These are phyloP conservation scores for Colletes gigas DNA, from an alignment of 1,140 invertebrate genomes.

Conservation along the genomic window DNA sequence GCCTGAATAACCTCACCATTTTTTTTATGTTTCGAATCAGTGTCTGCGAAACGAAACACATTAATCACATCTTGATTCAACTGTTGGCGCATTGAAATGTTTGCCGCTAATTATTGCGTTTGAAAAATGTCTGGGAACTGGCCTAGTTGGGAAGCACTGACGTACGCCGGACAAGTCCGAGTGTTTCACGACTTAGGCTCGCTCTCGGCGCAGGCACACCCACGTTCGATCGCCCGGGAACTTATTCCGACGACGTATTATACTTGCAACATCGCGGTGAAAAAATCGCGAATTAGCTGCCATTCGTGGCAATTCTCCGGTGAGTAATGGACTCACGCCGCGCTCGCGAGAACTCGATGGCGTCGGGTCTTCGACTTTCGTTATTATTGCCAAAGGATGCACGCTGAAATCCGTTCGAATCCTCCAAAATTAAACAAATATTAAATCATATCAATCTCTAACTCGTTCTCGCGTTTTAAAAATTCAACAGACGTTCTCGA, in stretches of 20 bases:
- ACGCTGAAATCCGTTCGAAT: not conserved
- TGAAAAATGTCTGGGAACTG: no score
- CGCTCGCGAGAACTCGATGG: not conserved
- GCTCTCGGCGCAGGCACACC: conserved; percentile 32
- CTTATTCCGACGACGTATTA: conserved; percentile 15
- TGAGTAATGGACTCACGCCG: conserved; percentile 5
- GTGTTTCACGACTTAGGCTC: conserved; percentile 40
- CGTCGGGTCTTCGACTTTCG: not conserved
- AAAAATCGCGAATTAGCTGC: conserved; percentile 31
- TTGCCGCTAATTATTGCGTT: no score
- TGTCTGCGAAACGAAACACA: no score
- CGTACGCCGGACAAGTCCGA: conserved; percentile 45
- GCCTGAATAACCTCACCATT: no score
- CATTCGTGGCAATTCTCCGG: conserved; percentile 33
- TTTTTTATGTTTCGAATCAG: no score
- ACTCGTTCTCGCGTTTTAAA: no score
- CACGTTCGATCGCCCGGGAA: conserved; percentile 24
- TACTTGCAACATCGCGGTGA: conserved; percentile 28
- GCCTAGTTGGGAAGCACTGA: no score
- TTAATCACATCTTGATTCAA: no score
- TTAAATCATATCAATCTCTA: no score
- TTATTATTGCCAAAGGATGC: not conserved
- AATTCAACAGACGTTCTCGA: no score
- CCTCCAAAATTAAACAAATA: no score
- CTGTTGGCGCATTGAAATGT: no score